Percentiles rank a stretch among this genome's conserved stretches.
These are phyloP conservation scores for Therioaphis trifolii DNA, from an alignment of 2,888 invertebrate species.

Conservation along the genomic window DNA sequence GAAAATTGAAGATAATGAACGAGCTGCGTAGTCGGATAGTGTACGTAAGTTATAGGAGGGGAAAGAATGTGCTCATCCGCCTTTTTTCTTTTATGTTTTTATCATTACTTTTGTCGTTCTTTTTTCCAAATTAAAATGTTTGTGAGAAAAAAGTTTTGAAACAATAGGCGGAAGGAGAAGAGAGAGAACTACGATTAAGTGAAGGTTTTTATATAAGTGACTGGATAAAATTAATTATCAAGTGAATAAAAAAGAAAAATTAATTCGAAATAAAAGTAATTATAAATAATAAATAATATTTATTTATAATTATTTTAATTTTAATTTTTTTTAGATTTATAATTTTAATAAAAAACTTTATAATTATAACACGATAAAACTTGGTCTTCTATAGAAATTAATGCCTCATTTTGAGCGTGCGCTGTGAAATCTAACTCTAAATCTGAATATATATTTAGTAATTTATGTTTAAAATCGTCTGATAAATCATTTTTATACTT, in stretches of 20 bases:
- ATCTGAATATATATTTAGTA: no score
- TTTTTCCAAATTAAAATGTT: neutral
- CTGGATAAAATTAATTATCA: neutral
- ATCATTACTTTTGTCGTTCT: constrained; percentile 11
- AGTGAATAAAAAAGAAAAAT: neutral
- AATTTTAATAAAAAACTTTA: no score
- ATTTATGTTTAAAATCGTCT: no score
- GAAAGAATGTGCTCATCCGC: constrained; percentile 17
- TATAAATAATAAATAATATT: no score
- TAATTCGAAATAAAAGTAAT: neutral
- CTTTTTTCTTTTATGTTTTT: constrained; percentile 46
- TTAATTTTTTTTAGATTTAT: no score
- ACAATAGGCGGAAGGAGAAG: constrained; percentile 53
- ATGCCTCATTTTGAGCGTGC: no score
- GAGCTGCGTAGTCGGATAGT: neutral
- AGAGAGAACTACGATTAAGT: constrained; percentile 47
- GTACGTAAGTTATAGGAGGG: neutral
- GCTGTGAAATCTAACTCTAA: no score
- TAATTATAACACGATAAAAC: no score
- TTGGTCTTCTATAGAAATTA: no score
- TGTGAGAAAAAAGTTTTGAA: constrained; percentile 12
- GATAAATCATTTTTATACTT: no score
- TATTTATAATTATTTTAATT: no score
- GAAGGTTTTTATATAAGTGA: constrained; percentile 28
- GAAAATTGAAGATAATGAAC: constrained; percentile 62